Conservation (phyloP, 2,888 invertebrate species). For the Napeogenes sylphis region DNA sequence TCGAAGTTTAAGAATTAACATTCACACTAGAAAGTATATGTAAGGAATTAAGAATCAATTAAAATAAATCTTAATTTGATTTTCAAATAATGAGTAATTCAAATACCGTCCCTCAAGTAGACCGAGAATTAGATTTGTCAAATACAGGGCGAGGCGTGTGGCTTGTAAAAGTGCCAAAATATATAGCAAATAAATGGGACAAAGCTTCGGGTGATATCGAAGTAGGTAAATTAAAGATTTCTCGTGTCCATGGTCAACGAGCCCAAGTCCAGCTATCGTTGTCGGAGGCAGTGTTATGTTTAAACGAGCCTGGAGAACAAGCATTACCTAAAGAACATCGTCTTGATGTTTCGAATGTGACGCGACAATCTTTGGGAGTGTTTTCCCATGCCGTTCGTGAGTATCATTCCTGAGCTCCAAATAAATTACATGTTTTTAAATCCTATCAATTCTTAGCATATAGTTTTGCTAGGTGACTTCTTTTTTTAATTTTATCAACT, state of each 20-base stretch:
- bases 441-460: too few relatives aligned
- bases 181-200: constrained; percentile 96
- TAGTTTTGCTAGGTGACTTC: neutral
- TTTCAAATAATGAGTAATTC: constrained; percentile 42
- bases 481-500: constrained; percentile 21
- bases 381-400: constrained; percentile 90
- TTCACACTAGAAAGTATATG: neutral
- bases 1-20: neutral
- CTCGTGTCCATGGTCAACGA: constrained; percentile 86
- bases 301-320: constrained; percentile 87
- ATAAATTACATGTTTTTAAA: neutral
- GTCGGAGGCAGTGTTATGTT: constrained; percentile 86
- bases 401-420: constrained; percentile 41
- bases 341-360: constrained; percentile 93
- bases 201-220: constrained; percentile 93
- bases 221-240: constrained; percentile 94
- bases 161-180: constrained; percentile 98
- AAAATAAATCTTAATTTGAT: neutral
- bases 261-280: constrained; percentile 92
- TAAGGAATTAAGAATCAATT: neutral
- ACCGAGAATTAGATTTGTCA: constrained; percentile 90
- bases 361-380: constrained; percentile 93
- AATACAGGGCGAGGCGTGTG: constrained; percentile 95
- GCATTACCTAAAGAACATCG: constrained; percentile 94
- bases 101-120: constrained; percentile 75